Evolutionary conservation across 2,888 invertebrate genomes (phyloP), one percentile per base, ranked within the genome.

Genomic region (Sarcophaga subvicina): DNA sequence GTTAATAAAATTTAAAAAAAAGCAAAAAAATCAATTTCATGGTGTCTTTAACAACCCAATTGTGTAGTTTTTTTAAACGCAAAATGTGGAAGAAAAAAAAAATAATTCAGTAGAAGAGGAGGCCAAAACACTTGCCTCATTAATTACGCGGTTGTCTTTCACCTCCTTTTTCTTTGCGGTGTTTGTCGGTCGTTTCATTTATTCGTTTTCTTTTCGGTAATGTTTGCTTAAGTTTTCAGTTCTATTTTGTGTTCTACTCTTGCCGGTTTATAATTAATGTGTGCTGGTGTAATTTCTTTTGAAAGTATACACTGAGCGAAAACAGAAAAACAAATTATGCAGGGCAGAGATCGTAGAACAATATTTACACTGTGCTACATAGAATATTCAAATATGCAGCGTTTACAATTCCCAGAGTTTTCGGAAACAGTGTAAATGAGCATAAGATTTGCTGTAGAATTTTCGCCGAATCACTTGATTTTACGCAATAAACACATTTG

Each of bases 71-170:
- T 37, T 72, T 72, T 45, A 66, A 59, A 80, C 72, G 59, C 70
- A 70, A 63, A 70, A 47, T 25, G 37, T 3, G 11, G 14, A 49
- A 59, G 54, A 80, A 37, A 25, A 54, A 79, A 63, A 14, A 49
- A 37, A 6, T 37, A 6, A 37, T 37, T 49, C 12, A 12, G 12
- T 14, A 49, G 49, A 49, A 37, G 49, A 14, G 49, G 49, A 12
- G 49, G 49, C 37, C 37, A 49, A 67, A 37, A 60, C 60, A 62
- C 47, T 70, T 63, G 22, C 49, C 62, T 63, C 54, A 75, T 75
- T 81, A 75, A 75, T 81, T 81, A 81, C 69, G 73, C 69, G 60
- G 45, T 81, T 75, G 25, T 60, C n/a, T 27, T 73, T 37, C 27
- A 27, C 22, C 17, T 67, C 22, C 14, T 63, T 73, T 64, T 45